Base-by-base conservation (phyloP, 2,888 invertebrate genomes). In the Punctoribates punctum region DNA sequence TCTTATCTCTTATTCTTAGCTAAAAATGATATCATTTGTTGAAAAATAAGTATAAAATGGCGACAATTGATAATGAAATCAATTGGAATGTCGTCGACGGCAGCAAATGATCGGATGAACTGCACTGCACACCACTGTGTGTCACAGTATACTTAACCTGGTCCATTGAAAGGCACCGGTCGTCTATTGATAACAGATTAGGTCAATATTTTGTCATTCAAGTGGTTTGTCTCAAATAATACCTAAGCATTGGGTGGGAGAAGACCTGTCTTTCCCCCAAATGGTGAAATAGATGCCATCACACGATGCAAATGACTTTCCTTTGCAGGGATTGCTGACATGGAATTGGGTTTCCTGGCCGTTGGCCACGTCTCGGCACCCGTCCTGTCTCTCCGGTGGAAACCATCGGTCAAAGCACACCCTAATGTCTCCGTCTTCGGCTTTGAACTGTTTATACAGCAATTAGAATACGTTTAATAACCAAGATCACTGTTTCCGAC, bases 361-460 rank as follows among this genome's bases (percentile, higher is more conserved):
- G 17, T 17, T 29, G 20, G n/a, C 60, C 4, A 75, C 1, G 3
- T 76, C 76, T 20, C 74, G 51, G 23, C 77, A 76, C 42, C 48
- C 23, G 34, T 77, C 76, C 15, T 29, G 9, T 13, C 27, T 11
- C 23, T 75, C 75, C 1, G 76, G 77, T 23, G 76, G 76, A 46
- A 34, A 72, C 23, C 23, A 11, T 5, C 77, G 54, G 20, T 73
- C 74, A 25, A 62, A 78, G 54, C 79, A 79, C 23, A 79, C 78
- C 74, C 60, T 77, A n/a, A 79, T 75, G 6, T 75, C 62, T 29
- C 77, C 78, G 15, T 79, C 77, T 15, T 75, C 77, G 4, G 79
- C 54, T 34, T 73, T 75, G 34, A 79, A 77, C 78, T 78, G 27
- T 13, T 72, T n/a, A n/a, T 20, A 17, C 1, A n/a, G 27, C 51